Percentiles rank a stretch among this genome's conserved stretches.
Conservation (phyloP, 2,113 vertebrate genomes). For the Pogonocichla stellata region DNA sequence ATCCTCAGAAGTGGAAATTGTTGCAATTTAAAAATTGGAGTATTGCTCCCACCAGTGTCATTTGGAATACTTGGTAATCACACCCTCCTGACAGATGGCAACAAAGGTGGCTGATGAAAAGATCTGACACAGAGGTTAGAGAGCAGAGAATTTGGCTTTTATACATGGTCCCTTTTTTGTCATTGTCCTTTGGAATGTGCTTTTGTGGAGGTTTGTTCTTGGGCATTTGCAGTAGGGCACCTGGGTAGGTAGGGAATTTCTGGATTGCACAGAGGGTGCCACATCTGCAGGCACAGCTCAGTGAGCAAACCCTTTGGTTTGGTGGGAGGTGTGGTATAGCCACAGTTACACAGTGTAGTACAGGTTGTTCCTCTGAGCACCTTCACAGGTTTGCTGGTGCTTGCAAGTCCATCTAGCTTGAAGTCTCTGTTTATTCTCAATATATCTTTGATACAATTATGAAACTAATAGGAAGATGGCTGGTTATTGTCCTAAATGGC, state of each 20-base stretch:
- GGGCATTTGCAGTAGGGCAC: neutral
- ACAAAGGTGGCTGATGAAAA: neutral
- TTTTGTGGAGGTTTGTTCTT: neutral
- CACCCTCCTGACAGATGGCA: neutral
- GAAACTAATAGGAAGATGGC: neutral
- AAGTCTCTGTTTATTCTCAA: neutral
- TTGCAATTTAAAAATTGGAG: neutral
- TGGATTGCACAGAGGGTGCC: neutral
- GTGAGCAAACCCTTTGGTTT: accelerated
- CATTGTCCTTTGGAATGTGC: neutral
- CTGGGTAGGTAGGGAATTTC: neutral
- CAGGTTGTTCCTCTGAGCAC: neutral
- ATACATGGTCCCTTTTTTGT: neutral
- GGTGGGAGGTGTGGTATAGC: neutral
- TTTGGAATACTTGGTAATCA: neutral
- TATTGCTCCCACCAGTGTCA: neutral
- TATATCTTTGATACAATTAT: neutral
- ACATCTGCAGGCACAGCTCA: neutral
- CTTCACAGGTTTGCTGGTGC: neutral
- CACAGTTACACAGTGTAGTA: no score
- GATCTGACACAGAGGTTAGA: neutral
- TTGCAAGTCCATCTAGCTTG: neutral
- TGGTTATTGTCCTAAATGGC: neutral
- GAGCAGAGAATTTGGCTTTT: neutral
- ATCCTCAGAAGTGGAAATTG: neutral